Conservation (phyloP, 1,140 invertebrate genomes). For the fruit fly (Drosophila melanogaster) region Release_6_plus_ISO1_MT NC_004354.4:16965501-16966000, state of each 20-base stretch:
- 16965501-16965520: background rate
- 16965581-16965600: too few species aligned
- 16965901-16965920: constrained; percentile 8
- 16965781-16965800: constrained; percentile 1
- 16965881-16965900: background rate
- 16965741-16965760: constrained; percentile 13
- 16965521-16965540: too few species aligned
- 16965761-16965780: constrained; percentile 55
- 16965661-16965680: background rate
- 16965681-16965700: background rate
- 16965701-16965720: constrained; percentile 13
- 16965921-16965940: background rate
- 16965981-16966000: background rate
- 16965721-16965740: background rate
- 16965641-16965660: background rate
- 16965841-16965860: constrained; percentile 5
- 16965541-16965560: background rate
- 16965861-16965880: background rate
- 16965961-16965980: constrained; percentile 16
- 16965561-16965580: background rate
- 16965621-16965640: too few species aligned
- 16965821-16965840: constrained; percentile 5
- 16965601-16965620: background rate
- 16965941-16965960: constrained; percentile 17
- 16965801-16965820: constrained; percentile 1